Evolutionary conservation across 2,113 vertebrate genomes (phyloP).

Genomic region (Corythoichthys haematopterus): DNA sequence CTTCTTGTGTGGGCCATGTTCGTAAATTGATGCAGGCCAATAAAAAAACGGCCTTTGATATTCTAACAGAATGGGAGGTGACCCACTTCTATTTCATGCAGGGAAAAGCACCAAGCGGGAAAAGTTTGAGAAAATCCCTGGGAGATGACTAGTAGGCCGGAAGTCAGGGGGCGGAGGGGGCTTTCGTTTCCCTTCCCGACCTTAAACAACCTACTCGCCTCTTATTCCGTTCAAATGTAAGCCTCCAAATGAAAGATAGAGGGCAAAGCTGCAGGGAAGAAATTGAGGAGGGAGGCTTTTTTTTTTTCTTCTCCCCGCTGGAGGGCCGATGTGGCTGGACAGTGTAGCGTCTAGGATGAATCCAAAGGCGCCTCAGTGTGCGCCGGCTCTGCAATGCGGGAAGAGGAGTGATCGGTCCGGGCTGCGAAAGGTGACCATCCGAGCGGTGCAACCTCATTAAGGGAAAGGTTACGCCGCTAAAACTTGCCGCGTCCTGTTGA

Average conservation of each 20-base stretch:
- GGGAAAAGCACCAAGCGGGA: slow-evolving; percentile 45
- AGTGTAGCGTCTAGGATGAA: neutral
- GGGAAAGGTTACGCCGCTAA: slow-evolving; percentile 5
- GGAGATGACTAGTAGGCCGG: slow-evolving; percentile 29
- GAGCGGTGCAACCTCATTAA: neutral
- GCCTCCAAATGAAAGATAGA: slow-evolving; percentile 4
- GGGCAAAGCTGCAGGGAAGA: slow-evolving; percentile 5
- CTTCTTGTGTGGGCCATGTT: too few relatives aligned
- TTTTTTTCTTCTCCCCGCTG: slow-evolving; percentile 1
- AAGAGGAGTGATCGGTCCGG: slow-evolving; percentile 1
- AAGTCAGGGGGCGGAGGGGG: slow-evolving; percentile 19
- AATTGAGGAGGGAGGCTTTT: slow-evolving; percentile 24
- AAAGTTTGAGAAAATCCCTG: slow-evolving; percentile 48
- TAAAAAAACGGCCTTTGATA: neutral
- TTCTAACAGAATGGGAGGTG: slow-evolving; percentile 57
- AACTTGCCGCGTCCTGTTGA: neutral
- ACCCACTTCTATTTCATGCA: slow-evolving; percentile 61
- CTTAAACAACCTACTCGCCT: slow-evolving; percentile 26
- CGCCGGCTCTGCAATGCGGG: slow-evolving; percentile 1
- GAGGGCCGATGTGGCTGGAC: neutral
- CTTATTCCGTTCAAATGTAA: slow-evolving; percentile 24
- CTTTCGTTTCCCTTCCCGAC: neutral
- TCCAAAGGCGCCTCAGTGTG: neutral
- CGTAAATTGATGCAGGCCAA: too few relatives aligned
- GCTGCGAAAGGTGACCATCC: neutral